A percentile compares a stretch with the other conserved stretches of the same genome.
These are phyloP conservation scores for Euura lappo DNA, from an alignment of 1,140 invertebrate species.

Conservation along the genomic window DNA sequence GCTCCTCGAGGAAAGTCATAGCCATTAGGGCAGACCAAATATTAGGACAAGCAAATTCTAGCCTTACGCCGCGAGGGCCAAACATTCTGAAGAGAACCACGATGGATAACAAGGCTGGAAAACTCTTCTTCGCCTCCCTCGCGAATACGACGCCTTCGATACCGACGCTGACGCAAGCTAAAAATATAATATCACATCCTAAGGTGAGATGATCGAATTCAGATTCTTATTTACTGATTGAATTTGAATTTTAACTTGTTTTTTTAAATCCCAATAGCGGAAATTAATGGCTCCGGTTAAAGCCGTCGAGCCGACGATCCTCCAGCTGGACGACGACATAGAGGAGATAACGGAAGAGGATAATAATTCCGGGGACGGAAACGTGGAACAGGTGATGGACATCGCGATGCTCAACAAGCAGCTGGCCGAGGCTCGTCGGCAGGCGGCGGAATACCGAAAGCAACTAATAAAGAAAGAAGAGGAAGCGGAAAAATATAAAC, in stretches of 20 bases:
- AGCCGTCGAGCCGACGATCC: slow-evolving; percentile 42
- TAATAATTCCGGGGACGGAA: slow-evolving; percentile 29
- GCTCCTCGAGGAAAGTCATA: slow-evolving; percentile 50
- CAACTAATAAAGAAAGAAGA: slow-evolving; percentile 61
- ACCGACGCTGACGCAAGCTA: slow-evolving; percentile 31
- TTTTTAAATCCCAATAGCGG: slow-evolving; percentile 26
- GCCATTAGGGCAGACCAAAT: slow-evolving; percentile 55
- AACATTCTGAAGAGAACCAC: slow-evolving; percentile 57
- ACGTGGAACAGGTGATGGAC: slow-evolving; percentile 48
- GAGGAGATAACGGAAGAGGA: slow-evolving; percentile 53
- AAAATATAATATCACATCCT: slow-evolving; percentile 30
- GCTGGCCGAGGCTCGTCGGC: slow-evolving; percentile 58
- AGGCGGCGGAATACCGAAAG: slow-evolving; percentile 61
- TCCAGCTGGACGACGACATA: slow-evolving; percentile 52
- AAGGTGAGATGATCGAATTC: slow-evolving; percentile 18
- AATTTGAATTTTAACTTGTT: slow-evolving; percentile 10
- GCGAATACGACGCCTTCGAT: slow-evolving; percentile 35
- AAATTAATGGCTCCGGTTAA: slow-evolving; percentile 30
- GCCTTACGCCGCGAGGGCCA: slow-evolving; percentile 39
- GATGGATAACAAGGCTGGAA: slow-evolving; percentile 54
- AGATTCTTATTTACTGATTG: neutral
- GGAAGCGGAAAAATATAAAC: slow-evolving; percentile 63
- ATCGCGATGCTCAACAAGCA: slow-evolving; percentile 58
- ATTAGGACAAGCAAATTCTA: slow-evolving; percentile 42
- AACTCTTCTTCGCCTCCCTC: slow-evolving; percentile 46